Conservation (phyloP, 2,888 invertebrate genomes). For the Polylopha cassiicola region DNA sequence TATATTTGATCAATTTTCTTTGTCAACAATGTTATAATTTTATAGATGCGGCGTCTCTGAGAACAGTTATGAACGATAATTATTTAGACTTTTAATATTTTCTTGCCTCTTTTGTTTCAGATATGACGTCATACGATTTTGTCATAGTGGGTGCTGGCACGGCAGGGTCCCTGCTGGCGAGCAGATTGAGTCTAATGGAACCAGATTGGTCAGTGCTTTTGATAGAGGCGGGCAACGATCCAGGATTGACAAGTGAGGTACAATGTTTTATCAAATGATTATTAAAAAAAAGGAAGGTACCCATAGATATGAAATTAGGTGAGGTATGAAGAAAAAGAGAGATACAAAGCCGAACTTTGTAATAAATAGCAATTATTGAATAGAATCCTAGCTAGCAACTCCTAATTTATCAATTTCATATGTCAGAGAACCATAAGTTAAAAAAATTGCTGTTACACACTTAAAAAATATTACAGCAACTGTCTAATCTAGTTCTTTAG, state of each 20-base stretch:
- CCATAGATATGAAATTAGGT: no score
- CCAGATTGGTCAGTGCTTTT: slow-evolving; percentile 48
- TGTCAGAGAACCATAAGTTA: no score
- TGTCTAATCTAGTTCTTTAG: no score
- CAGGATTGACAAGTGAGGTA: slow-evolving; percentile 63
- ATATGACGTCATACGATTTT: slow-evolving; percentile 55
- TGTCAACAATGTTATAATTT: no score
- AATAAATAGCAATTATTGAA: background rate
- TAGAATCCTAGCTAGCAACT: slow-evolving; percentile 1
- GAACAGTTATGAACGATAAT: background rate
- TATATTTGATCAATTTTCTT: no score
- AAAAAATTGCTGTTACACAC: no score
- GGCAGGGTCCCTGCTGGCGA: slow-evolving; percentile 74
- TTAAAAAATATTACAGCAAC: no score
- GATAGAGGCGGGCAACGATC: slow-evolving; percentile 71
- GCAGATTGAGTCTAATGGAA: slow-evolving; percentile 45
- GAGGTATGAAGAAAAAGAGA: no score
- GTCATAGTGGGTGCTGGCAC: slow-evolving; percentile 74
- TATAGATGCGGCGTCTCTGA: no score
- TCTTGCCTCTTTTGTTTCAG: slow-evolving; percentile 31
- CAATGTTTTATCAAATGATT: slow-evolving; percentile 26
- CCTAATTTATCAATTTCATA: no score
- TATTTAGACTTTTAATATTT: background rate
- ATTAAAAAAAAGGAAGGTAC: background rate
- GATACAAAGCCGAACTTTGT: no score